Conservation (phyloP, 2,888 invertebrate species). For the Drosophila robusta region DNA sequence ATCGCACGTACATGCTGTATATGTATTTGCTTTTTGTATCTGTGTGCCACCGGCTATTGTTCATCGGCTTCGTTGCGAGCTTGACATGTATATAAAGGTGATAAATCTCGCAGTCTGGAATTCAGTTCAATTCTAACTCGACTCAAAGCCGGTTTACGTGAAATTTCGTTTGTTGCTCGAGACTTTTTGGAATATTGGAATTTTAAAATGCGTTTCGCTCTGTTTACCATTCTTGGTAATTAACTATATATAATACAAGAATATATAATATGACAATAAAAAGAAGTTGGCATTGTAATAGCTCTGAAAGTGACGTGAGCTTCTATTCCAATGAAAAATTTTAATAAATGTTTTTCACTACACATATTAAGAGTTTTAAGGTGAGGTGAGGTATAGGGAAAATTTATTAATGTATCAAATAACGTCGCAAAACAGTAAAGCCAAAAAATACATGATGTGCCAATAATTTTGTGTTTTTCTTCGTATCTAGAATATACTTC, state of each 20-base stretch:
- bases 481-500: too few species aligned
- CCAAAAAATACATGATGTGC: too few species aligned
- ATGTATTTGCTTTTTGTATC: constrained; percentile 9
- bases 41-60: constrained; percentile 56
- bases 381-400: not conserved
- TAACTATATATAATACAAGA: constrained; percentile 4
- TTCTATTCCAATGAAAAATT: not conserved
- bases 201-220: constrained; percentile 80
- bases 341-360: too few species aligned
- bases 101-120: constrained; percentile 60
- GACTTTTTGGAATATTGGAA: constrained; percentile 51
- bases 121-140: constrained; percentile 73
- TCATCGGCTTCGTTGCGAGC: constrained; percentile 39
- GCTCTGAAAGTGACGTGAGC: not conserved
- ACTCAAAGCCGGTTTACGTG: constrained; percentile 63
- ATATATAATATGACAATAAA: not conserved
- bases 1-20: constrained; percentile 6
- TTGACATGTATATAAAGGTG: constrained; percentile 76
- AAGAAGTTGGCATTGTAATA: not conserved
- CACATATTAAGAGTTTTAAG: not conserved
- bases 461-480: too few species aligned
- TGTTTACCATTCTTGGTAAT: constrained; percentile 74
- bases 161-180: constrained; percentile 21
- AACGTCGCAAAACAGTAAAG: too few species aligned
- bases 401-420: not conserved